Percentiles rank a stretch among this genome's conserved stretches.
phyloP scores from a whole-genome alignment of 2,797 vertebrate species.

The Gymnoscopelus braueri region DNA sequence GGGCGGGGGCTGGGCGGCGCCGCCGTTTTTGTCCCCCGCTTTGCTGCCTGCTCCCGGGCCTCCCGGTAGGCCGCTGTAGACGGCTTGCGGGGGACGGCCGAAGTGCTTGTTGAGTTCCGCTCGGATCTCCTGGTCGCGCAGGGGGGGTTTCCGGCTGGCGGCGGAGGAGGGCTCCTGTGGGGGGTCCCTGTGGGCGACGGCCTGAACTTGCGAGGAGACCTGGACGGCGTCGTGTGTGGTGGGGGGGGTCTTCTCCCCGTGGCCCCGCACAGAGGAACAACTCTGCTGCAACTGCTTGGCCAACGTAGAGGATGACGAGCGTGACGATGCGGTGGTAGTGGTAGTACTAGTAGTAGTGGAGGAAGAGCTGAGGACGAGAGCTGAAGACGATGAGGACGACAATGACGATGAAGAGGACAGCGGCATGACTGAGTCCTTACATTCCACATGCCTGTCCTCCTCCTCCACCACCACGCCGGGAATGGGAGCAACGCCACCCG shows the following conservation, averaged over 20 bases:
- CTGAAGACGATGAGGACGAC: slow-evolving; percentile 54
- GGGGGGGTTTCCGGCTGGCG: slow-evolving; percentile 89
- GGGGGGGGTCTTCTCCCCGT: slow-evolving; percentile 62
- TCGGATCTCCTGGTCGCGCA: slow-evolving; percentile 96
- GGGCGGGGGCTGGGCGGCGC: slow-evolving; percentile 62
- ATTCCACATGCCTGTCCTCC: slow-evolving; percentile 88
- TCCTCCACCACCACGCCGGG: slow-evolving; percentile 84
- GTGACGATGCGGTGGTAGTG: slow-evolving; percentile 27
- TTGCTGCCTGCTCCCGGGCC: slow-evolving; percentile 45
- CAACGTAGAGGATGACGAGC: slow-evolving; percentile 77
- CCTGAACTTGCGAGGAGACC: slow-evolving; percentile 53
- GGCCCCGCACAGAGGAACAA: slow-evolving; percentile 72
- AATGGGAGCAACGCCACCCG: slow-evolving; percentile 69
- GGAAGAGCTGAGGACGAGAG: too few relatives aligned
- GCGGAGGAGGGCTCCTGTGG: slow-evolving; percentile 50
- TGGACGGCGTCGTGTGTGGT: slow-evolving; percentile 33
- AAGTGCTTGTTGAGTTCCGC: slow-evolving; percentile 99
- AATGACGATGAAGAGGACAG: slow-evolving; percentile 74
- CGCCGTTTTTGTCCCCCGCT: slow-evolving; percentile 68
- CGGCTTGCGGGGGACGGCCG: slow-evolving; percentile 91
- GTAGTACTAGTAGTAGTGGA: slow-evolving; percentile 42
- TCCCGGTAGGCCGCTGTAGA: slow-evolving; percentile 82
- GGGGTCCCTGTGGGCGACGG: slow-evolving; percentile 53
- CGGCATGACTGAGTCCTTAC: slow-evolving; percentile 88
- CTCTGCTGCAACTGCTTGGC: slow-evolving; percentile 84